These are phyloP conservation scores for Sapayoa aenigma DNA, from an alignment of 2,113 vertebrate species.

Conservation along the genomic window DNA sequence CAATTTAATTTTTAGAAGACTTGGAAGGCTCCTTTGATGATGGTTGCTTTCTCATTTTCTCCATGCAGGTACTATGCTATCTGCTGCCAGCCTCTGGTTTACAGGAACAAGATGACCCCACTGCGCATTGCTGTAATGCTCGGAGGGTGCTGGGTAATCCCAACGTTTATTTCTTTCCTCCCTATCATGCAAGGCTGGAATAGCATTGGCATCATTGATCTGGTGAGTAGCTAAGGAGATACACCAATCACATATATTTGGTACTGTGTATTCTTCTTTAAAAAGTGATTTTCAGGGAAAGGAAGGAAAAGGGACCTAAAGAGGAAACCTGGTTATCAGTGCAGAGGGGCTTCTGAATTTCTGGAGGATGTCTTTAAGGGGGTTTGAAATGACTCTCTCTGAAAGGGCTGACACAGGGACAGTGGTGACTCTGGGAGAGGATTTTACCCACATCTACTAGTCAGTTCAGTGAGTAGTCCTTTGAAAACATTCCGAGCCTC, in stretches of 20 bases:
- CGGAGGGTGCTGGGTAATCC: constrained; percentile 96
- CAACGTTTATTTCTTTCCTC: constrained; percentile 95
- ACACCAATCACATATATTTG: background rate
- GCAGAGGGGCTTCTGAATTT: background rate
- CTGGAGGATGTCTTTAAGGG: background rate
- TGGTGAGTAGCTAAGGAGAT: constrained; percentile 79
- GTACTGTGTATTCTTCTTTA: background rate
- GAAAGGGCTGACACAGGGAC: background rate
- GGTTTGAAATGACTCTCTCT: background rate
- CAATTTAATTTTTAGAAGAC: background rate
- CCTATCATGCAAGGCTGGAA: constrained; percentile 99
- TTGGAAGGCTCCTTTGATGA: background rate
- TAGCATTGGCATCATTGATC: constrained; percentile 91
- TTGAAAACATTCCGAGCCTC: background rate
- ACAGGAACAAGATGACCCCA: constrained; percentile 97
- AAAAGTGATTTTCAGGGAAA: background rate
- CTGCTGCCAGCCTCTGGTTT: constrained; percentile 97
- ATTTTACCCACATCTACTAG: background rate
- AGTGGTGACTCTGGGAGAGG: background rate
- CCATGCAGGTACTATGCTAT: constrained; percentile 93
- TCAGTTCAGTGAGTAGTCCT: background rate
- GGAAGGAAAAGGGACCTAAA: background rate
- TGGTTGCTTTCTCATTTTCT: background rate
- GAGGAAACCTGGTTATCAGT: background rate
- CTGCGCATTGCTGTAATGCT: constrained; percentile 92